Evolutionary conservation across 1,140 invertebrate species (phyloP).

Genomic region (Contarinia nasturtii): DNA sequence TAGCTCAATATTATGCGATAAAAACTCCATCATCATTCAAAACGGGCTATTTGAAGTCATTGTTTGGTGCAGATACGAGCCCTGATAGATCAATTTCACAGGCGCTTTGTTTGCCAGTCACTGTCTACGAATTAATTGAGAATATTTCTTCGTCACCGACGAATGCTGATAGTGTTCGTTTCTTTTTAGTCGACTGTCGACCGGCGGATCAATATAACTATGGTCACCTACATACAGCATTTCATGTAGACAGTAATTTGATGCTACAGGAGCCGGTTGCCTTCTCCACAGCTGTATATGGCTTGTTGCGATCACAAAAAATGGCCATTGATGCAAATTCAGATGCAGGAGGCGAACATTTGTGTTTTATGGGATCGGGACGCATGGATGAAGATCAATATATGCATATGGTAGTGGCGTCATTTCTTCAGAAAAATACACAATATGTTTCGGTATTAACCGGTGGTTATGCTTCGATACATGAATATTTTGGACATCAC

Average conservation of each 20-base stretch:
- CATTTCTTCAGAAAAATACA: constrained; percentile 87
- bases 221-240: constrained; percentile 90
- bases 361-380: constrained; percentile 94
- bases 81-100: constrained; percentile 44
- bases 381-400: constrained; percentile 90
- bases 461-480: constrained; percentile 81
- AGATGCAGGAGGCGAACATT: constrained; percentile 81
- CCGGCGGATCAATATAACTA: constrained; percentile 93
- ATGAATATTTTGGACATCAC: constrained; percentile 65
- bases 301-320: constrained; percentile 71
- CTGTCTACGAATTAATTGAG: constrained; percentile 66
- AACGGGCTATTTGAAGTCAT: constrained; percentile 38
- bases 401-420: constrained; percentile 95
- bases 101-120: constrained; percentile 84
- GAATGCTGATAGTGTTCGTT: constrained; percentile 46
- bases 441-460: constrained; percentile 81
- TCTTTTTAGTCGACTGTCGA: constrained; percentile 93
- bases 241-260: constrained; percentile 92
- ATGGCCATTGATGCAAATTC: constrained; percentile 77
- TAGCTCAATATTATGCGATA: constrained; percentile 82
- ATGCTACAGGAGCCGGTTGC: constrained; percentile 91
- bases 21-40: constrained; percentile 87
- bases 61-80: constrained; percentile 22
- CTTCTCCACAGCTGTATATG: constrained; percentile 88
- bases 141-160: constrained; percentile 45